Evolutionary conservation across 2,797 vertebrate genomes (phyloP), one percentile per base, ranked within the genome.

Genomic region (Esox lucius): DNA sequence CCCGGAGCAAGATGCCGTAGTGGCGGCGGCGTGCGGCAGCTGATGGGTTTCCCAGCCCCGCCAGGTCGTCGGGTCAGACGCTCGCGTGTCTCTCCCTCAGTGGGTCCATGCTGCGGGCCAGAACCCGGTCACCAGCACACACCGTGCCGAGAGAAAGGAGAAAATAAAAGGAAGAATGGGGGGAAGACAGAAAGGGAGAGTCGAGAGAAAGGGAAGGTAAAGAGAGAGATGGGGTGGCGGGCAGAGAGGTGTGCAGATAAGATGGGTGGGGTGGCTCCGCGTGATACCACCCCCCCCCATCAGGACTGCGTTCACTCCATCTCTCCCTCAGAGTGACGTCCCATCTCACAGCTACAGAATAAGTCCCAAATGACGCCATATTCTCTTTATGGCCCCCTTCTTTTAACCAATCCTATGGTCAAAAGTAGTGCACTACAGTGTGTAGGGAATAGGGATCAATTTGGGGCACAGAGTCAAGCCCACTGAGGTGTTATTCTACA

Each of bases 11-110:
- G 39, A 49, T 78, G 79, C 81, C 74, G 73, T 81, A 80, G 80
- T 77, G 80, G 80, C 78, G 31, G 68, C 67, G 39, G n/a, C 51
- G 62, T 31, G 68, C 48, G 75, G 35, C 11, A 31, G 75, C 73
- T 92, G 87, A 91, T 92, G 83, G 84, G 76, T 92, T 93, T 91
- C 83, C 85, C 91, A 91, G 89, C 28, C 77, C 70, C 19, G 16
- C 61, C 66, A 74, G 69, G 65, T 79, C 49, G 19, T 53, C 5
- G 80, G 68, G 65, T 79, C 42, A 12, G 64, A 16, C 46, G 67
- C 53, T 83, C 75, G 69, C 59, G 35, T 87, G 80, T 84, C 80
- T 84, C 80, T 51, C 70, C 72, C n/a, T 8, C 79, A 72, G 35
- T 61, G 49, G 75, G 61, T 77, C 62, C 75, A 51, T 35, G 0